Conservation (phyloP, 35 echinoderm and acorn worm species). For the Stichopus chloronotus region DNA sequence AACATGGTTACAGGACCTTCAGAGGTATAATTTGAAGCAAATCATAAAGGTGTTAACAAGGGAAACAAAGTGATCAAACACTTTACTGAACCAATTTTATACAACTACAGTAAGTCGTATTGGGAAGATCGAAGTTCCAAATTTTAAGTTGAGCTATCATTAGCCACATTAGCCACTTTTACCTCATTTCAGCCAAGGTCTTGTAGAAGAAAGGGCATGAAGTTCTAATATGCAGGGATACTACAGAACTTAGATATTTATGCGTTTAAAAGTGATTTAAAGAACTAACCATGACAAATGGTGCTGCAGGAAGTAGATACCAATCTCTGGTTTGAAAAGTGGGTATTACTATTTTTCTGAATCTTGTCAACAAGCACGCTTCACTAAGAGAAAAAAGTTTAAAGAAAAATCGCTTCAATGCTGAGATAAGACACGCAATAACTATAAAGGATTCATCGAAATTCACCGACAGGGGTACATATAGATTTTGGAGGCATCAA, state of each 20-base stretch:
- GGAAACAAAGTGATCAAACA: not conserved
- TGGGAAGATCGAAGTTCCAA: not conserved
- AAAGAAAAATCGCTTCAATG: too few relatives aligned
- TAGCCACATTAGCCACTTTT: not conserved
- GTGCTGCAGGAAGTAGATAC: not conserved
- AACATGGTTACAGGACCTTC: not conserved
- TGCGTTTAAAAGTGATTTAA: not conserved
- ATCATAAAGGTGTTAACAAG: not conserved
- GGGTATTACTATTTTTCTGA: constrained; percentile 5
- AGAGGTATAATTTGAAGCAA: not conserved
- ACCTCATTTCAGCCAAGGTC: not conserved
- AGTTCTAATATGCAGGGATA: not conserved
- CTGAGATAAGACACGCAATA: constrained; percentile 40
- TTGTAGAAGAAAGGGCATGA: not conserved
- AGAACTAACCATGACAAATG: not conserved
- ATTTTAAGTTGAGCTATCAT: not conserved
- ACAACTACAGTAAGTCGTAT: constrained; percentile 22
- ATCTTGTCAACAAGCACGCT: not conserved
- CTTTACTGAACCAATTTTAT: not conserved
- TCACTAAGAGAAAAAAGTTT: not conserved
- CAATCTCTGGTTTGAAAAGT: not conserved
- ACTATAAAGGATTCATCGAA: not conserved
- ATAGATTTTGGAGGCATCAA: constrained; percentile 56
- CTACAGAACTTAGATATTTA: not conserved
- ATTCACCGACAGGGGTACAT: not conserved